Conservation (phyloP, 2,888 invertebrate species). For the Lithophane semibrunnea region DNA sequence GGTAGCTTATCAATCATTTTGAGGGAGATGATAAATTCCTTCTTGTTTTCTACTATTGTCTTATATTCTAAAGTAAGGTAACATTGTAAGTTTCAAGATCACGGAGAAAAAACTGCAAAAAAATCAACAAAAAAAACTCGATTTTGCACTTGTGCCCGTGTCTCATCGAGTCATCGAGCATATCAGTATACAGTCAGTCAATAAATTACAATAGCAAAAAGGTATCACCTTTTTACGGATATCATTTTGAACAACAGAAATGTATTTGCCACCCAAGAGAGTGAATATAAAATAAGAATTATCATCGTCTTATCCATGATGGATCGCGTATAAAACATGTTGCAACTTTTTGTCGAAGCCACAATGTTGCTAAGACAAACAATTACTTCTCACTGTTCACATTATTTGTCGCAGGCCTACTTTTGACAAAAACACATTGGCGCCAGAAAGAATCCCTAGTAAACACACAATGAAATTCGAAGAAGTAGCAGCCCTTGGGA, state of each 20-base stretch:
- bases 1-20: background rate
- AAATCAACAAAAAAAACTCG: slow-evolving; percentile 1
- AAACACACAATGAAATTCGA: slow-evolving; percentile 70
- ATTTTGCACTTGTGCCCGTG: slow-evolving; percentile 14
- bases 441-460: slow-evolving; percentile 71
- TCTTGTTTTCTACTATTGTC: background rate
- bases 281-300: slow-evolving; percentile 35
- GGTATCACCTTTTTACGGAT: slow-evolving; percentile 12
- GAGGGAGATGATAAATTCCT: background rate
- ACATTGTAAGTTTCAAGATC: background rate
- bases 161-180: slow-evolving; percentile 8
- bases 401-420: slow-evolving; percentile 40
- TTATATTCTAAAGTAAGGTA: background rate
- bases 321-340: slow-evolving; percentile 21
- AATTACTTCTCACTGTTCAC: slow-evolving; percentile 34
- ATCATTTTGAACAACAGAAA: slow-evolving; percentile 33
- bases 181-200: slow-evolving; percentile 3
- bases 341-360: slow-evolving; percentile 32
- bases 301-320: slow-evolving; percentile 27
- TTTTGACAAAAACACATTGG: slow-evolving; percentile 56
- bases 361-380: slow-evolving; percentile 34
- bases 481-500: slow-evolving; percentile 65
- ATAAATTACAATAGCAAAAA: slow-evolving; percentile 40
- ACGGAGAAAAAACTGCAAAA: background rate
- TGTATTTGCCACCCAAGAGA: slow-evolving; percentile 53